These are phyloP conservation scores for Triplophysa tibetana DNA, from an alignment of 2,113 vertebrate genomes.

Conservation along the genomic window DNA sequence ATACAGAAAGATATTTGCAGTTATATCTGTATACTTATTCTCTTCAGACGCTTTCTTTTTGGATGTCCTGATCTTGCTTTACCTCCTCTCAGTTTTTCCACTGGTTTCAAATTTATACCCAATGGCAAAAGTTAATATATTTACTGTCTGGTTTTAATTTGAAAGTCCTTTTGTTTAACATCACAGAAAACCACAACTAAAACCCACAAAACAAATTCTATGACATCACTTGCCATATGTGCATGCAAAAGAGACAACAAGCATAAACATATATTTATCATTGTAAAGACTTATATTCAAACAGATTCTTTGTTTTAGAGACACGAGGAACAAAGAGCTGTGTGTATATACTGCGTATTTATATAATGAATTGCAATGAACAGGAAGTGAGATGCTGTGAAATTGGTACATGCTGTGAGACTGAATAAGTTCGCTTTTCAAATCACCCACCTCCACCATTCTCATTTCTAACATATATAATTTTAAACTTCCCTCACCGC, in stretches of 20 bases:
- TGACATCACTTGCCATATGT: constrained; percentile 32
- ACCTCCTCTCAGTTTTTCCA: neutral
- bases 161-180: constrained; percentile 28
- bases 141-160: constrained; percentile 33
- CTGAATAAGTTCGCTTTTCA: constrained; percentile 2
- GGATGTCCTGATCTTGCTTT: neutral
- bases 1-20: too few relatives aligned
- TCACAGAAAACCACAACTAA: constrained; percentile 12
- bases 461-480: neutral
- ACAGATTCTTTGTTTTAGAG: neutral
- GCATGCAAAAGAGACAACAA: constrained; percentile 22
- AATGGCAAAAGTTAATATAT: constrained; percentile 4
- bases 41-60: neutral
- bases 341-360: neutral
- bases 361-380: constrained; percentile 15
- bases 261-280: constrained; percentile 10
- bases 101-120: neutral
- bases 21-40: neutral
- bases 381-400: neutral
- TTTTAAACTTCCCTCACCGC: neutral
- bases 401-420: neutral
- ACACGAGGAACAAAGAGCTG: neutral
- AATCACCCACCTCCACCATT: neutral
- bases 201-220: constrained; percentile 25
- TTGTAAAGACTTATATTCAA: neutral